These are phyloP conservation scores for Channa argus DNA, from an alignment of 2,113 vertebrate genomes.

Conservation along the genomic window DNA sequence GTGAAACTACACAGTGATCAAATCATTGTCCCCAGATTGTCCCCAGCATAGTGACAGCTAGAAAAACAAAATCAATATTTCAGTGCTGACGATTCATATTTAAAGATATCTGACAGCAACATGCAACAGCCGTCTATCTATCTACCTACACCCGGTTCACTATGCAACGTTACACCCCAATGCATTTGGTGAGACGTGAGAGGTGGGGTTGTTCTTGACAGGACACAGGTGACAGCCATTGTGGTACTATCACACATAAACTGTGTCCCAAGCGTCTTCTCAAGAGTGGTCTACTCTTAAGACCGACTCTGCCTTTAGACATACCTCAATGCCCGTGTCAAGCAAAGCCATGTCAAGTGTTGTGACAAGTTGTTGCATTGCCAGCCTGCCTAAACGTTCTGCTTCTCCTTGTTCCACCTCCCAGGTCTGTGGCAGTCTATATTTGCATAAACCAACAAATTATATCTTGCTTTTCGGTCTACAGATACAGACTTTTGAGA, in stretches of 20 bases:
- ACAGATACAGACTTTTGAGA: neutral
- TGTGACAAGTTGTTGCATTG: too few species aligned
- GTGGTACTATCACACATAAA: too few species aligned
- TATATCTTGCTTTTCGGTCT: neutral
- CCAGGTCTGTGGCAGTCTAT: neutral
- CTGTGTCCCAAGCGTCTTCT: too few species aligned
- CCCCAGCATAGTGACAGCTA: constrained; percentile 44
- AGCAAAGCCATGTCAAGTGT: too few species aligned
- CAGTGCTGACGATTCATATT: constrained; percentile 61
- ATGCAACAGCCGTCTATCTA: constrained; percentile 4
- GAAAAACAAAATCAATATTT: constrained; percentile 75
- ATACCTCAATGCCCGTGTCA: too few species aligned
- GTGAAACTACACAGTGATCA: constrained; percentile 70
- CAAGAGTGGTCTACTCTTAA: too few species aligned
- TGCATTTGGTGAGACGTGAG: constrained; percentile 1
- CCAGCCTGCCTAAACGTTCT: too few species aligned
- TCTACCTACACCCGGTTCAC: constrained; percentile 27
- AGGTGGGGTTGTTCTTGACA: neutral
- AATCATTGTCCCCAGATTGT: constrained; percentile 65
- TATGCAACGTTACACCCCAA: constrained; percentile 2
- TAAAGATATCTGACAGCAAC: constrained; percentile 44
- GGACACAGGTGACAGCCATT: too few species aligned
- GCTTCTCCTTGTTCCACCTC: neutral
- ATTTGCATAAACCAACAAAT: neutral
- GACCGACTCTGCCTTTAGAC: too few species aligned